These are phyloP conservation scores for Bombyx mandarina DNA, from an alignment of 1,140 invertebrate species.

Conservation along the genomic window DNA sequence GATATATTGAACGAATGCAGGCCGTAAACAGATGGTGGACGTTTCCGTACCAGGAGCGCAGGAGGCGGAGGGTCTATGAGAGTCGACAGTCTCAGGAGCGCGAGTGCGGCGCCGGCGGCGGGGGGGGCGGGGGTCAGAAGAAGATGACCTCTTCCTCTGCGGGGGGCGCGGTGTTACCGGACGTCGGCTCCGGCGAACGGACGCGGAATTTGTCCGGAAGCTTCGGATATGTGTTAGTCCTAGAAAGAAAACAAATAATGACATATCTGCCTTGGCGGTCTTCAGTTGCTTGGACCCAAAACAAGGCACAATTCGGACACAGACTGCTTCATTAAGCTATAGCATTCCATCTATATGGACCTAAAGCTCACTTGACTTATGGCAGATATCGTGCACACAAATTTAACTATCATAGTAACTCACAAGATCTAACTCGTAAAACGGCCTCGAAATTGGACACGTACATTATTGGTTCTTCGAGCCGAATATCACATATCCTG, in stretches of 20 bases:
- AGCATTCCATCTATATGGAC: too few relatives aligned
- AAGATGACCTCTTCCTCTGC: constrained; percentile 58
- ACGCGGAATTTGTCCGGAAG: constrained; percentile 75
- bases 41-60: constrained; percentile 10
- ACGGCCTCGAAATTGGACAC: too few relatives aligned
- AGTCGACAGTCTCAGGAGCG: constrained; percentile 53
- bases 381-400: too few relatives aligned
- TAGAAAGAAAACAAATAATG: constrained; percentile 20
- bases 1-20: background rate
- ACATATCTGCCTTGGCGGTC: background rate
- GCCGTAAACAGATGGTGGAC: background rate
- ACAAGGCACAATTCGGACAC: too few relatives aligned
- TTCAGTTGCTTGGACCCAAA: too few relatives aligned
- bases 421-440: too few relatives aligned
- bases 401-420: too few relatives aligned
- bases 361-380: too few relatives aligned
- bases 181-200: constrained; percentile 55
- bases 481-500: too few relatives aligned
- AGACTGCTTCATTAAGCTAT: too few relatives aligned
- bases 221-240: constrained; percentile 75
- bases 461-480: too few relatives aligned
- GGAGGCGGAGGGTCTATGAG: constrained; percentile 25
- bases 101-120: constrained; percentile 14
- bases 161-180: constrained; percentile 12
- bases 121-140: constrained; percentile 45